Base-by-base conservation (phyloP, 1,140 invertebrate genomes). In the Drosophila pectinifera region DNA sequence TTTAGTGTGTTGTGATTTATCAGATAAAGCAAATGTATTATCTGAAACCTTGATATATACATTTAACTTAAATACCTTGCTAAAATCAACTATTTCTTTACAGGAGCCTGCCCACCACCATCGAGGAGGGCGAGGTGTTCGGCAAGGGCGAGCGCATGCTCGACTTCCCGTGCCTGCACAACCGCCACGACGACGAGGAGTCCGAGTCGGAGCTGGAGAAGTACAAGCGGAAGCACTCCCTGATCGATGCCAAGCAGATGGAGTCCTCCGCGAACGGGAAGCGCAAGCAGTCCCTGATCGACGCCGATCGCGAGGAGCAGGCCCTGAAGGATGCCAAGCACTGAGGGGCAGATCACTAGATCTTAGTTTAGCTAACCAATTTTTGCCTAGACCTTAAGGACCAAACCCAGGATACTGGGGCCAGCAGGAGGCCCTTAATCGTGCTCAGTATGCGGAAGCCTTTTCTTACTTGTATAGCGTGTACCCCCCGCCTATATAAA, bases 51-150 rank as follows among this genome's bases (percentile, higher is more conserved):
- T 38, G 5, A 6, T 38, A 3, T 1, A 4, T 34, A 3, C 11
- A 34, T 34, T 34, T 1, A 11, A 34, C 13, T 16, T 41, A n/a
- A n/a, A 11, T 10, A 42, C 10, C 5, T 11, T 24, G 6, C 14
- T 72, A 14, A 56, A 20, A 45, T 38, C 45, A 5, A 31, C 11
- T 11, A 10, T 46, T 59, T 20, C 13, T 18, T 62, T 68, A 0
- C 20, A 92, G 93, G 76, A 93, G 93, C 7, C 83, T 95, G 10
- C 95, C 95, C 6, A 93, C 94, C 7, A 94, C 94, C 3, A 85
- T 95, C 16, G 90, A 94, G 73, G 95, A 95, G 73, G 95, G 94
- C 1, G 95, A 95, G 88, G 77, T 92, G 14, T 95, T 95, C 79
- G 95, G 95, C 34, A 94, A 94, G 77, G 93, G 93, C 58, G 94